A percentile compares a stretch with the other conserved stretches of the same genome.
Conservation (phyloP, 1,140 invertebrate species). For the Trypoxylus dichotomus region DNA sequence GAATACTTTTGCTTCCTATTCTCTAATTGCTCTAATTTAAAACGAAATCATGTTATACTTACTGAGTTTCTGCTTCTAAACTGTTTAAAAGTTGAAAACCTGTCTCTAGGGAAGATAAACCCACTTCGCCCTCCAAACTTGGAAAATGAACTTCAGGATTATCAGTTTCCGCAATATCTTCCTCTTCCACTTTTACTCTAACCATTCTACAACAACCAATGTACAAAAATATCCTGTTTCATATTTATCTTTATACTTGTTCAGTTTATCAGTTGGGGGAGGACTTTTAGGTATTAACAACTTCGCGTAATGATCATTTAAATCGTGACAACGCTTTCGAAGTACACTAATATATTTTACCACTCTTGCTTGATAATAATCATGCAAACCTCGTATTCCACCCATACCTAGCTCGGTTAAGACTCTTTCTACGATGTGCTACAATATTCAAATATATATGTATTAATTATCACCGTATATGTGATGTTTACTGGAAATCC, state of each 20-base stretch:
- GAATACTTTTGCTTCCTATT: too few species aligned
- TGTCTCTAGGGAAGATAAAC: constrained; percentile 39
- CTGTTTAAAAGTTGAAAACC: constrained; percentile 44
- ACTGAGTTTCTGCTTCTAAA: constrained; percentile 43
- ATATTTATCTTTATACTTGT: constrained; percentile 34
- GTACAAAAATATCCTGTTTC: background rate
- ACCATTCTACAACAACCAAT: constrained; percentile 36
- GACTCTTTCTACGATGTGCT: constrained; percentile 47
- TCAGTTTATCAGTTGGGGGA: constrained; percentile 38
- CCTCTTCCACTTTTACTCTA: constrained; percentile 43
- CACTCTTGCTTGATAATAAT: constrained; percentile 49
- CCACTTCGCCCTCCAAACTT: constrained; percentile 40
- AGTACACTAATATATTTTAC: constrained; percentile 47
- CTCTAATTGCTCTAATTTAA: too few species aligned
- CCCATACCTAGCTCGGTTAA: constrained; percentile 48
- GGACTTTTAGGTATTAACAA: constrained; percentile 39
- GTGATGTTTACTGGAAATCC: constrained; percentile 45
- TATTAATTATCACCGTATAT: too few species aligned
- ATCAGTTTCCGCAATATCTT: constrained; percentile 40
- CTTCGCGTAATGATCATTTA: constrained; percentile 43
- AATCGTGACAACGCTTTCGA: constrained; percentile 43
- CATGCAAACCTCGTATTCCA: constrained; percentile 46
- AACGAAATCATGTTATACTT: background rate
- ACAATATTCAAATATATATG: constrained; percentile 27
- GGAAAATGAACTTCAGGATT: constrained; percentile 44